Evolutionary conservation across 1,140 invertebrate species (phyloP).

Genomic region (Apis dorsata): DNA sequence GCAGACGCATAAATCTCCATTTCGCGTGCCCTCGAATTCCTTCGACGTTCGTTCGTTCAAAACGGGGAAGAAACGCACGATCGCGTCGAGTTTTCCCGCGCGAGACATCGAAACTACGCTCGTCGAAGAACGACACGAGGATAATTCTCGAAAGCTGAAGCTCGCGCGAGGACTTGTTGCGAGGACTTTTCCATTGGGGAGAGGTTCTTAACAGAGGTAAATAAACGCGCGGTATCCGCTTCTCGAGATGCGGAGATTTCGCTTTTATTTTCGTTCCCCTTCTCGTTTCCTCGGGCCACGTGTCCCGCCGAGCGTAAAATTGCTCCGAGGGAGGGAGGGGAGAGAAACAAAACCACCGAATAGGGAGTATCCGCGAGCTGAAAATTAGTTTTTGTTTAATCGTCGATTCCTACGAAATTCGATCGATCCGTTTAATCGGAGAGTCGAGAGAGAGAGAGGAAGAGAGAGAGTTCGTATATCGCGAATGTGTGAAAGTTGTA

Average conservation of each 20-base stretch:
- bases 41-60: neutral
- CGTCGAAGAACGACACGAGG: neutral
- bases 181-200: neutral
- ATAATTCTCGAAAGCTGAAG: neutral
- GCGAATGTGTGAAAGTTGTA: no score
- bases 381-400: conserved; percentile 39
- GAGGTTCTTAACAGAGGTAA: neutral
- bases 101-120: neutral
- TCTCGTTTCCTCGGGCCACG: neutral
- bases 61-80: neutral
- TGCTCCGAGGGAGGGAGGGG: neutral
- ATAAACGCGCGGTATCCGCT: conserved; percentile 7
- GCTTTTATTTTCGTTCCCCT: neutral
- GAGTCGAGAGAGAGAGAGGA: neutral
- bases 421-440: neutral
- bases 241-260: neutral
- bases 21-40: conserved; percentile 22
- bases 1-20: conserved; percentile 3
- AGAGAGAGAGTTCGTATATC: neutral
- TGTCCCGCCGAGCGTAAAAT: conserved; percentile 10
- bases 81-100: neutral
- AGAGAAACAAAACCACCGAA: neutral
- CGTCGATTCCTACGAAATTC: neutral
- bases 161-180: neutral
- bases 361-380: neutral